Evolutionary conservation across 2,888 invertebrate species (phyloP).

Genomic region (Meteorus cinctellus): DNA sequence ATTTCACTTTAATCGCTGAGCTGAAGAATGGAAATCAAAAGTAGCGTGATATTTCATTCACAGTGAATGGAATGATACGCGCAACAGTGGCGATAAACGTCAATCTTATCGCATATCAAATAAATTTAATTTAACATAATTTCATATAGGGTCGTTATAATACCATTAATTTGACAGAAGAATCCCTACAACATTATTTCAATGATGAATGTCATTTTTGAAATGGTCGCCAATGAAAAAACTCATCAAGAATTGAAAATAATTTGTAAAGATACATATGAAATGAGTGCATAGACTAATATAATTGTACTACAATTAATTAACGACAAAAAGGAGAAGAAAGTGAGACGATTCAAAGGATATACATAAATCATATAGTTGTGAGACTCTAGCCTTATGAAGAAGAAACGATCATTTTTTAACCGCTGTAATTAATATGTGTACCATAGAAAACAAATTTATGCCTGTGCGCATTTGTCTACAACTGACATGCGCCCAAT

Average conservation of each 20-base stretch:
- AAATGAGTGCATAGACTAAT: conserved; percentile 22
- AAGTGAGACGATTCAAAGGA: conserved; percentile 46
- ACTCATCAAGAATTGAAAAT: not conserved
- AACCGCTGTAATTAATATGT: conserved; percentile 58
- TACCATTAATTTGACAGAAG: conserved; percentile 7
- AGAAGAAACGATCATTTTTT: conserved; percentile 59
- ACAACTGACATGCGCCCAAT: conserved; percentile 33
- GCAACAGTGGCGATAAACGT: conserved; percentile 2
- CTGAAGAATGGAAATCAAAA: conserved; percentile 14
- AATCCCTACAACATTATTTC: not conserved
- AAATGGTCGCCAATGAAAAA: too few relatives aligned
- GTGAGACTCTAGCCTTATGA: conserved; percentile 56
- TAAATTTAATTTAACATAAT: not conserved
- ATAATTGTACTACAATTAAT: conserved; percentile 19
- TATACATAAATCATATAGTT: conserved; percentile 51
- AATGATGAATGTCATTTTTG: too few relatives aligned
- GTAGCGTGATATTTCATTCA: not conserved
- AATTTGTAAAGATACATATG: conserved; percentile 14
- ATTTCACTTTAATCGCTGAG: not conserved
- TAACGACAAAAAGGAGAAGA: conserved; percentile 29
- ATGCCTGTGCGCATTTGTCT: conserved; percentile 50
- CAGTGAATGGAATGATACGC: not conserved
- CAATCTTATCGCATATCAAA: conserved; percentile 2
- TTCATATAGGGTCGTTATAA: not conserved
- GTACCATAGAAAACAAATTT: conserved; percentile 52